Conservation (phyloP, 2,113 vertebrate species). For the Aix galericulata region DNA sequence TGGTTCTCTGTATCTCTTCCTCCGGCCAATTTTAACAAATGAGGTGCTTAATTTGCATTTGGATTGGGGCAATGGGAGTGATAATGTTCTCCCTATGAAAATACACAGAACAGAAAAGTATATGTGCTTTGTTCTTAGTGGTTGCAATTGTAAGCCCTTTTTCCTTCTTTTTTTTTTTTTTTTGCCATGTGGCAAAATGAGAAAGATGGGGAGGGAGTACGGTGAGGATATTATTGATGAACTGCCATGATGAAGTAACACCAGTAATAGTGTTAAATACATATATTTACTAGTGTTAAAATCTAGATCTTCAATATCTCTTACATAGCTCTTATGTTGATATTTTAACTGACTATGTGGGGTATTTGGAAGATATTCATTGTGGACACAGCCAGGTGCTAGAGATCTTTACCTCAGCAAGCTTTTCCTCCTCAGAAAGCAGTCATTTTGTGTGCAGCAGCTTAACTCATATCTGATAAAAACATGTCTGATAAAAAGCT, state of each 20-base stretch:
- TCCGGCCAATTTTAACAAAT: constrained; percentile 44
- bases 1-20: background rate
- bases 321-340: background rate
- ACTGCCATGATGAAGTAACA: rapidly evolving
- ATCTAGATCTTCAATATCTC: background rate
- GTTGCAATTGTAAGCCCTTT: background rate
- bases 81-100: constrained; percentile 3
- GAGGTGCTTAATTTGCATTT: constrained; percentile 26
- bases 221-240: background rate
- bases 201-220: background rate
- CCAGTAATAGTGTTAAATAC: no score
- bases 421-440: background rate
- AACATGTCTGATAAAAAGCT: background rate
- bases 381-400: background rate
- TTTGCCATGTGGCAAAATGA: background rate
- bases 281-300: background rate
- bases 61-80: background rate
- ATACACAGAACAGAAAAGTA: background rate
- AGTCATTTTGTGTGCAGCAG: background rate
- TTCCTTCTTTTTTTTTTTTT: background rate
- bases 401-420: background rate
- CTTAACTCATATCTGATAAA: background rate
- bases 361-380: background rate
- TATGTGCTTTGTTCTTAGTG: constrained; percentile 8
- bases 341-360: background rate